Evolutionary conservation across 2,888 invertebrate species (phyloP).

Genomic region (Drosophila limbata): DNA sequence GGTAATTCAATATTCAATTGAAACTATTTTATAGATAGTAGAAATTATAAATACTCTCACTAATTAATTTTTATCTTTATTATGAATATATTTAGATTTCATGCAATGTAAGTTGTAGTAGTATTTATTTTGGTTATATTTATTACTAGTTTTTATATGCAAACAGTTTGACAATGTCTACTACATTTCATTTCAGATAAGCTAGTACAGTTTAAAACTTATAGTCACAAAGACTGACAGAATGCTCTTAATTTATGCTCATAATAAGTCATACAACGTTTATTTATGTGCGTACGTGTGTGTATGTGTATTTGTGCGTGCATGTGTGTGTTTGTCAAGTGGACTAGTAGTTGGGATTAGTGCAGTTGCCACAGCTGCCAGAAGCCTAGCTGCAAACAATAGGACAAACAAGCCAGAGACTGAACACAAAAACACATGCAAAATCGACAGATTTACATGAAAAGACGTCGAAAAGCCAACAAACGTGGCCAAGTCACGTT

Average conservation of each 20-base stretch:
- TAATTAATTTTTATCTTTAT: too few species aligned
- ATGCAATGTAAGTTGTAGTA: too few species aligned
- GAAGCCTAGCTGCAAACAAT: constrained; percentile 53
- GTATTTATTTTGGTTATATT: too few species aligned
- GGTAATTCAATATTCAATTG: neutral
- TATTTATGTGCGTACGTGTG: constrained; percentile 51
- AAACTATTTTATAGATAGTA: neutral
- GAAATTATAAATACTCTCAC: too few species aligned
- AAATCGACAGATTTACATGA: constrained; percentile 39
- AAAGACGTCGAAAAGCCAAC: constrained; percentile 42
- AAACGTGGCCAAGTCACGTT: constrained; percentile 74
- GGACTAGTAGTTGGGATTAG: constrained; percentile 38
- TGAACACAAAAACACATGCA: constrained; percentile 24
- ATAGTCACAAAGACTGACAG: constrained; percentile 8
- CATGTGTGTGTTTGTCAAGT: constrained; percentile 5
- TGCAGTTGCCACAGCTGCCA: constrained; percentile 55
- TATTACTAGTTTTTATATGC: too few species aligned
- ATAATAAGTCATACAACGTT: constrained; percentile 23
- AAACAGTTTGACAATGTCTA: neutral
- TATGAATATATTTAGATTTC: too few species aligned
- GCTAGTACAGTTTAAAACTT: neutral
- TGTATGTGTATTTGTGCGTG: constrained; percentile 8
- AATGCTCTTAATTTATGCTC: constrained; percentile 37
- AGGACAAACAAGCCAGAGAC: constrained; percentile 35
- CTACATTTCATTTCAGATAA: neutral